Base-by-base conservation (phyloP, 2,888 invertebrate species). In the Trissolcus brochymenae region DNA sequence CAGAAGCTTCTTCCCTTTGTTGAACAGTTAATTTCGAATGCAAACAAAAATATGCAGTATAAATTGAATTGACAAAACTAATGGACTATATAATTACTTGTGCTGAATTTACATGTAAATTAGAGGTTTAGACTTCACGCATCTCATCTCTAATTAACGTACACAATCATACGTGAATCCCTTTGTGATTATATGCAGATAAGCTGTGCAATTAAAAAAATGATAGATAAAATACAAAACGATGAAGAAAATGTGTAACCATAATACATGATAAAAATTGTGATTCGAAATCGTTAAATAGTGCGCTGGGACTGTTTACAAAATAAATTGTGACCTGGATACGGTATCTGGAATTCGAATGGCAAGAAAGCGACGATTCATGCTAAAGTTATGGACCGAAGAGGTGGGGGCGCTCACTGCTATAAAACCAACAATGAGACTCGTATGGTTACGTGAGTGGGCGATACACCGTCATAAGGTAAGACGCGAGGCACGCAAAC, bases 401-500 rank as follows among this genome's bases (percentile, higher is more conserved):
- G 55, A 41, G 53, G 57, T 43, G 19, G 21, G 29, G 9, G 0
- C 17, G 6, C 73, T 67, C 25, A 25, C 25, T 67, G 67, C 74
- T 62, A 41, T 50, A 16, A 35, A 65, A 70, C 70, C 66, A 61
- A 71, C 70, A 66, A 62, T 57, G 54, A 76, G 49, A 71, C 66
- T 61, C 70, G 76, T 76, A 66, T 64, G 57, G 50, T 76, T 60
- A 65, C 68, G 65, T 61, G 66, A 66, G 76, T 76, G 66, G 76
- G 76, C 66, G 76, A 60, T 64, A 60, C 53, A 35, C 7, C 40
- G 14, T 50, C 61, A 62, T 62, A 61, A 49, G 35, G 35, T 16
- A 11, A 14, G 19, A 43, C 11, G 54, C 14, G 21, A 16, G 55
- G 65, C 50, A 17, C 25, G 46, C 76, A 80, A 87, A 88, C 88